These are phyloP conservation scores for Chrysemys picta DNA, from an alignment of 2,113 vertebrate species.

Conservation along the genomic window DNA sequence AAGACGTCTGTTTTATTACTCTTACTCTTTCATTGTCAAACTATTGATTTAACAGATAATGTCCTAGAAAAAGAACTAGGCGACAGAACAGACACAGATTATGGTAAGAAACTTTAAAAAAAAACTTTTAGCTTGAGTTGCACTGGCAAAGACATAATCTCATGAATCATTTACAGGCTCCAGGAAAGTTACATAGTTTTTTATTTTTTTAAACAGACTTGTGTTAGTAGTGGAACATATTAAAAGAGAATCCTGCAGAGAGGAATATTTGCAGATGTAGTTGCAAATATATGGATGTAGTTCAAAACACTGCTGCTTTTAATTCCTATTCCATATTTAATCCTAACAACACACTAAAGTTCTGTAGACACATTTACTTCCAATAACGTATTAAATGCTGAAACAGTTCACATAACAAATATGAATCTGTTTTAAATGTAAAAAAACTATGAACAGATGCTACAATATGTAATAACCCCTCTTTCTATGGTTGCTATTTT, in stretches of 20 bases:
- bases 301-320: conserved; percentile 18
- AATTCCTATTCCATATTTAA: conserved; percentile 46
- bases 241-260: conserved; percentile 19
- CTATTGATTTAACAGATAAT: conserved; percentile 73
- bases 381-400: background rate
- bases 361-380: background rate
- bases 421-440: background rate
- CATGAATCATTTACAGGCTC: background rate
- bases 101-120: conserved; percentile 66
- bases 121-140: background rate
- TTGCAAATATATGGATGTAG: background rate
- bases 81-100: conserved; percentile 67
- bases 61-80: conserved; percentile 76
- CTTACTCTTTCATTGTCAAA: conserved; percentile 32
- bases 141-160: conserved; percentile 9
- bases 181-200: background rate
- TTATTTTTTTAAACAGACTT: background rate
- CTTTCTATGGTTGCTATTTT: background rate
- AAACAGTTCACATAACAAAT: background rate
- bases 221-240: conserved; percentile 20
- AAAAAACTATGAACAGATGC: background rate
- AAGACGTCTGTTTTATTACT: conserved; percentile 26
- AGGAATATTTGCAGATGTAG: background rate
- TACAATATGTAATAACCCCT: background rate
- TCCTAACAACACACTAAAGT: background rate